Percentiles rank a stretch among this genome's conserved stretches.
Conservation (phyloP, 2,113 vertebrate genomes). For the Tyrannus savana region DNA sequence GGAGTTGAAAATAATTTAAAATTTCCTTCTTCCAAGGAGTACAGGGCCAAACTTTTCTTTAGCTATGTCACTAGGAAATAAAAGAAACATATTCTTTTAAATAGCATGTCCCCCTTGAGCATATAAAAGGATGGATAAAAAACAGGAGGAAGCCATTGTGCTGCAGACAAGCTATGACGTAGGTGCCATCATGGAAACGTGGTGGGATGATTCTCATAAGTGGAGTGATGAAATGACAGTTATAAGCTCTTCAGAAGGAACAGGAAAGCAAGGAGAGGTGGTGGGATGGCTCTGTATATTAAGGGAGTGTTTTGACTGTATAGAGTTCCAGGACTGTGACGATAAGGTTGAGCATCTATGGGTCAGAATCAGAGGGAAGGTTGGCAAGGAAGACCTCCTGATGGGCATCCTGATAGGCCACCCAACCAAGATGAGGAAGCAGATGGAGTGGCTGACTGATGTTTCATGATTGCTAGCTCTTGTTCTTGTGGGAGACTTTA, state of each 20-base stretch:
- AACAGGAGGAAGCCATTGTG: neutral
- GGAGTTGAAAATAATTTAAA: neutral
- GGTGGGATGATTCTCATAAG: no score
- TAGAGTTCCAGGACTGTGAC: neutral
- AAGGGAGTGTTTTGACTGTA: neutral
- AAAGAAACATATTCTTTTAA: neutral
- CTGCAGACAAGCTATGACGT: neutral
- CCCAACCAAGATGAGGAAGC: neutral
- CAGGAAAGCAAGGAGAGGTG: neutral
- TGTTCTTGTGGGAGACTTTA: neutral
- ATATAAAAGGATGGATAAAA: neutral
- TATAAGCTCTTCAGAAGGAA: neutral
- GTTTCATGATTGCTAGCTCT: fast-evolving
- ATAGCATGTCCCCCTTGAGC: fast-evolving
- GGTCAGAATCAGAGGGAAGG: neutral
- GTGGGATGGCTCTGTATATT: neutral
- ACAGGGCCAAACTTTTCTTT: neutral
- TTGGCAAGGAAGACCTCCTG: neutral
- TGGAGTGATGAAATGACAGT: neutral
- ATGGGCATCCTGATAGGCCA: neutral
- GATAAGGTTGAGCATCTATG: neutral
- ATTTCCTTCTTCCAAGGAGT: neutral
- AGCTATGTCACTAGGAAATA: neutral
- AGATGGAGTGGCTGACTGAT: neutral
- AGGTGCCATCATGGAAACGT: fast-evolving